These are phyloP conservation scores for Cirrhinus mrigala DNA, from an alignment of 2,797 vertebrate genomes.

Conservation along the genomic window DNA sequence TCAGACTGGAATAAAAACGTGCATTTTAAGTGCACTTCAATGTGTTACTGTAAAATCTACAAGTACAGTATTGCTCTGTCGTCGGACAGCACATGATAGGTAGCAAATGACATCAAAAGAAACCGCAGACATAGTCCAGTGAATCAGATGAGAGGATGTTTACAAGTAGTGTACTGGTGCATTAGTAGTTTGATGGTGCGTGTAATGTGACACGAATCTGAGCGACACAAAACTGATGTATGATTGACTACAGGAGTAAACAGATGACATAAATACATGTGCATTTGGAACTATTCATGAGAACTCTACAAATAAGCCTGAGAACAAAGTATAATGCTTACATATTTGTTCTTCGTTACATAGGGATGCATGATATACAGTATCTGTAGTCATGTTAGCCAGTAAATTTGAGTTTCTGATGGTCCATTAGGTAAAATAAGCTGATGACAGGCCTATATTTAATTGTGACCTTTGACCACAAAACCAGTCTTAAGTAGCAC, in stretches of 20 bases:
- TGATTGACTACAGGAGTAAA: constrained; percentile 62
- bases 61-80: constrained; percentile 26
- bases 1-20: constrained; percentile 8
- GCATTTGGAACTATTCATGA: constrained; percentile 58
- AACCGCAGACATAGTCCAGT: constrained; percentile 26
- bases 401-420: neutral
- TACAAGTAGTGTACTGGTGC: neutral
- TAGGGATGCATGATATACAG: neutral
- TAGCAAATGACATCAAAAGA: constrained; percentile 10
- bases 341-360: neutral
- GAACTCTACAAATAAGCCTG: neutral
- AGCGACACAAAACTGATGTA: neutral
- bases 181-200: neutral
- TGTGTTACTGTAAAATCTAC: neutral
- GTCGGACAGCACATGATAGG: constrained; percentile 14
- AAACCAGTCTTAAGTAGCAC: no score
- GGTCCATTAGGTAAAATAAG: neutral
- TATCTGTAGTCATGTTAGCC: neutral
- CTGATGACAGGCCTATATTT: neutral
- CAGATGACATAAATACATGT: constrained; percentile 72
- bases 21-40: constrained; percentile 30
- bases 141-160: neutral
- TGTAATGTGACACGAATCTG: neutral
- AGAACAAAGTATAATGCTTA: neutral
- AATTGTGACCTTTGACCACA: no score